A percentile compares a stretch with the other conserved stretches of the same genome.
These are phyloP conservation scores for Plagodis pulveraria DNA, from an alignment of 2,888 invertebrate genomes.

Conservation along the genomic window DNA sequence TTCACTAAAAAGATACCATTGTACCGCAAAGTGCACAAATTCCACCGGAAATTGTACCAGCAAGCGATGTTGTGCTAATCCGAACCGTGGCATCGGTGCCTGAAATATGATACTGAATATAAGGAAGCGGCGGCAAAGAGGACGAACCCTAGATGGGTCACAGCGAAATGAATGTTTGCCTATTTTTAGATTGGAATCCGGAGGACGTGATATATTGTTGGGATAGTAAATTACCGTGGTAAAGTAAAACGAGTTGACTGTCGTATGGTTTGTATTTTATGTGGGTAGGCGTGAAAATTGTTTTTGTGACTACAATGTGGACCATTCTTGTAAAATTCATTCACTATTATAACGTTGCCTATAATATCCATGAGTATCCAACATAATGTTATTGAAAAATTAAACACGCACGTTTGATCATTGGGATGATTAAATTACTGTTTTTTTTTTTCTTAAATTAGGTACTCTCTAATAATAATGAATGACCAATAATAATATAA, in stretches of 20 bases:
- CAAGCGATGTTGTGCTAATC: constrained; percentile 49
- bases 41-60: constrained; percentile 35
- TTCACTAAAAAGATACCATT: constrained; percentile 7
- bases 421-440: no score
- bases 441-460: no score
- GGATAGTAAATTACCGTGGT: constrained; percentile 29
- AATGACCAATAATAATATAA: no score
- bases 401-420: no score
- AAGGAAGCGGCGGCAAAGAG: constrained; percentile 45
- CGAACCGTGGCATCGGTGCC: constrained; percentile 48
- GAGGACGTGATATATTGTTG: constrained; percentile 26
- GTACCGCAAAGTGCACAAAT: constrained; percentile 13
- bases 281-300: constrained; percentile 7
- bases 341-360: no score
- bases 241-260: constrained; percentile 27
- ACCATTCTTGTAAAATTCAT: no score
- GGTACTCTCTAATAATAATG: no score
- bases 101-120: constrained; percentile 63
- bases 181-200: constrained; percentile 23
- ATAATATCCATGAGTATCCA: no score
- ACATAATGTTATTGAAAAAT: no score
- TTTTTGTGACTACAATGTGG: no score
- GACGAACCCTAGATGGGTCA: constrained; percentile 41
- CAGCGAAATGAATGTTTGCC: constrained; percentile 20
- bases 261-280: constrained; percentile 18